These are phyloP conservation scores for Chrysopa pallens DNA, from an alignment of 1,140 invertebrate species.

Conservation along the genomic window DNA sequence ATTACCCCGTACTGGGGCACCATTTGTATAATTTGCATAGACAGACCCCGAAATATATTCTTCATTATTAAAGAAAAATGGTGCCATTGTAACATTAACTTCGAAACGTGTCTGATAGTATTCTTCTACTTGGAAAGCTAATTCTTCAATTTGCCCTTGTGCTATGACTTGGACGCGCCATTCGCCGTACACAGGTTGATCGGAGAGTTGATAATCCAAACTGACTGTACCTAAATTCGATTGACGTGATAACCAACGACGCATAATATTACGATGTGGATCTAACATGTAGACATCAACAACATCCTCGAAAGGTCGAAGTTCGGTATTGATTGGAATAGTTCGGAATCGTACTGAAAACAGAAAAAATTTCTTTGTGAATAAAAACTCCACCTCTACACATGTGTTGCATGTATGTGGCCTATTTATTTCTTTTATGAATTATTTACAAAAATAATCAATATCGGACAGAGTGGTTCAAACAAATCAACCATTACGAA, in stretches of 20 bases:
- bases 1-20: slow-evolving; percentile 67
- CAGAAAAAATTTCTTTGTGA: slow-evolving; percentile 3
- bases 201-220: slow-evolving; percentile 72
- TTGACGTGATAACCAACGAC: slow-evolving; percentile 75
- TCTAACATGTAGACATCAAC: slow-evolving; percentile 82
- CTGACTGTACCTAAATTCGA: slow-evolving; percentile 83
- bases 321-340: slow-evolving; percentile 75
- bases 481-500: too few relatives aligned
- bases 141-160: slow-evolving; percentile 71
- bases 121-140: slow-evolving; percentile 76
- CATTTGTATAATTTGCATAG: slow-evolving; percentile 86
- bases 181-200: slow-evolving; percentile 80
- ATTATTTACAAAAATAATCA: too few relatives aligned
- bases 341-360: slow-evolving; percentile 63
- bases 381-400: neutral
- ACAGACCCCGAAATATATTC: slow-evolving; percentile 64
- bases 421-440: too few relatives aligned
- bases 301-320: slow-evolving; percentile 72
- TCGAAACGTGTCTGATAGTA: slow-evolving; percentile 86
- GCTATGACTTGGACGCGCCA: slow-evolving; percentile 83
- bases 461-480: too few relatives aligned
- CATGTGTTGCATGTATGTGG: neutral
- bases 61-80: slow-evolving; percentile 78
- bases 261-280: slow-evolving; percentile 69
- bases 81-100: slow-evolving; percentile 87